Base-by-base conservation (phyloP, 2,888 invertebrate species). In the Scaeva pyrastri region DNA sequence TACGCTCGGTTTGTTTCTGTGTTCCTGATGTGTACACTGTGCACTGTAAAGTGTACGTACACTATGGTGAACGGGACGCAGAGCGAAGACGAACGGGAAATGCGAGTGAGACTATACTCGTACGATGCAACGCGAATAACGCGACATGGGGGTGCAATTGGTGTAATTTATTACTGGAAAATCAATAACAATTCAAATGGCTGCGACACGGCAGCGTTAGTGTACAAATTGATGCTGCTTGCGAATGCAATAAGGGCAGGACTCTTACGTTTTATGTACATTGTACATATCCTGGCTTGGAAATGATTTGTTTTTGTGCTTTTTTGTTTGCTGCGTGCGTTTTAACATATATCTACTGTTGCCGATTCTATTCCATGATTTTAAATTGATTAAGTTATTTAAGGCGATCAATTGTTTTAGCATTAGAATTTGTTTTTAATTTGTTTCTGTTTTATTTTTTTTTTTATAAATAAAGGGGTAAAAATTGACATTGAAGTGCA, bases 151-250 rank as follows among this genome's bases (percentile, higher is more conserved):
- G 73, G 85, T 85, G 81, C 68, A 80, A 85, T 82, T 82, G 76
- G 82, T 74, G 77, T 86, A 78, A 86, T 86, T 82, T 86, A 86
- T 86, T 86, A 74, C 82, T 58, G 71, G 26, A 86, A 86, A 86
- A 86, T 86, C 86, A 86, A 86, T 86, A 86, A 74, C 82, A 82
- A 71, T 86, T 58, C 82, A 64, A 78, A 64, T 48, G 74, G 62
- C 36, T 70, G 64, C 66, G 71, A 76, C 74, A 74, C 45, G 78
- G 60, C 62, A 64, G 77, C 58, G 71, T 82, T 78, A 66, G 80
- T 80, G 78, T 82, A 86, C 86, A 82, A 82, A 86, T 82, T 86
- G 86, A 82, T 82, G 82, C 78, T 82, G 76, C 66, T 52, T 62
- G 62, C 21, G 3, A 60, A 74, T 78, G 70, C 78, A 70, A 79